A percentile compares a stretch with the other conserved stretches of the same genome.
These are phyloP conservation scores for Drosophila kepulauana DNA, from an alignment of 1,140 invertebrate genomes.

Conservation along the genomic window DNA sequence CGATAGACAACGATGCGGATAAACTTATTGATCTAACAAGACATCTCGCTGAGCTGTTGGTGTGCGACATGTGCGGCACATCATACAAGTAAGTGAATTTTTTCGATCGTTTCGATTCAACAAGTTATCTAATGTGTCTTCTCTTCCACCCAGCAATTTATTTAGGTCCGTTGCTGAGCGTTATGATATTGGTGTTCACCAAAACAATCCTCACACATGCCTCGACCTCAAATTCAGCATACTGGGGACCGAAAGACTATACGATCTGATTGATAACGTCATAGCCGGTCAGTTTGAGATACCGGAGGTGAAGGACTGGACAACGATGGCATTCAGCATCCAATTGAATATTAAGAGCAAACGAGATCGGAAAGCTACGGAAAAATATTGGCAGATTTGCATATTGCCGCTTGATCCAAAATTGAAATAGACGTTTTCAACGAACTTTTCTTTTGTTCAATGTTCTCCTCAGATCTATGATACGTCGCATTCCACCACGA, in stretches of 20 bases:
- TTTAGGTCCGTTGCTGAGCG: too few species aligned
- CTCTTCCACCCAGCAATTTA: too few species aligned
- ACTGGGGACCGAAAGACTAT: not conserved
- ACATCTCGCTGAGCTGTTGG: constrained; percentile 39
- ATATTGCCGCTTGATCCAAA: too few species aligned
- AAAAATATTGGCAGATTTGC: not conserved
- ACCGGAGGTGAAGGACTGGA: not conserved
- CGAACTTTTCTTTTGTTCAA: too few species aligned
- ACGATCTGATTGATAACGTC: constrained; percentile 3
- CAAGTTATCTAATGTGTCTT: too few species aligned
- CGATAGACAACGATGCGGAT: not conserved
- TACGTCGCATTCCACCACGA: too few species aligned
- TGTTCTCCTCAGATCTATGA: too few species aligned
- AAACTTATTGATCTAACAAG: constrained; percentile 24
- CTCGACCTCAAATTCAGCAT: constrained; percentile 27
- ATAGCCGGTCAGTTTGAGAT: constrained; percentile 23
- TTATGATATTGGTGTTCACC: too few species aligned
- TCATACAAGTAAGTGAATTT: constrained; percentile 4
- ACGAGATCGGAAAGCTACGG: too few species aligned
- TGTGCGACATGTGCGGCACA: not conserved
- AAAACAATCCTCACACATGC: too few species aligned
- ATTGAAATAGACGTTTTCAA: too few species aligned
- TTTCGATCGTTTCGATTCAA: too few species aligned
- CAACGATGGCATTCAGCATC: not conserved
- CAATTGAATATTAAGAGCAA: constrained; percentile 19